Percentiles rank a stretch among this genome's conserved stretches.
Evolutionary conservation across 2,888 invertebrate species (phyloP).

Genomic region (Nymphalis polychloros): DNA sequence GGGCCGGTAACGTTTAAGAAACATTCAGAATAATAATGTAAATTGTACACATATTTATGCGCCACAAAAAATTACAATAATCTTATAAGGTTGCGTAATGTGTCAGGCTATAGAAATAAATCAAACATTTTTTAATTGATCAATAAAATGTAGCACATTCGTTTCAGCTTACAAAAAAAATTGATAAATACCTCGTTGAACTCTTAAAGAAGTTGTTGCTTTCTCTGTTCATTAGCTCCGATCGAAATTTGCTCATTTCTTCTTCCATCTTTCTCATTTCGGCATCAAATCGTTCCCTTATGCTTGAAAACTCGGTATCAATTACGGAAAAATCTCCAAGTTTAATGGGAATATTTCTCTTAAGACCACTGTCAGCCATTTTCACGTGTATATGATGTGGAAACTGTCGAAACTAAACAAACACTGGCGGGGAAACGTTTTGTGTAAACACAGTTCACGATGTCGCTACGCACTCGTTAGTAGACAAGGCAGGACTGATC

Average conservation of each 20-base stretch:
- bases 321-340: constrained; percentile 97
- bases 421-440: constrained; percentile 68
- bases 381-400: constrained; percentile 60
- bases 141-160: constrained; percentile 5
- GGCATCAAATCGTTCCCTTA: constrained; percentile 96
- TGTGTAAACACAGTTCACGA: constrained; percentile 76
- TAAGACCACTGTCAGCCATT: constrained; percentile 92
- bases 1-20: constrained; percentile 59
- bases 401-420: constrained; percentile 76
- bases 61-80: constrained; percentile 42
- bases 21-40: constrained; percentile 66
- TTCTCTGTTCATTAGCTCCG: constrained; percentile 95
- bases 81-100: constrained; percentile 40
- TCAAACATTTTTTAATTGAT: constrained; percentile 9
- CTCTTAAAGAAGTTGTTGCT: constrained; percentile 95
- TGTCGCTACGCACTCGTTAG: constrained; percentile 69
- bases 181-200: constrained; percentile 88
- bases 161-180: constrained; percentile 22
- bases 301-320: constrained; percentile 97
- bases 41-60: constrained; percentile 44
- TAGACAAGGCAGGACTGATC: constrained; percentile 79
- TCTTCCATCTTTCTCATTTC: constrained; percentile 99
- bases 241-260: constrained; percentile 97
- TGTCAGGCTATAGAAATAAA: constrained; percentile 30
- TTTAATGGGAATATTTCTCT: constrained; percentile 95